These are phyloP conservation scores for Leucosticte australis DNA, from an alignment of 2,113 vertebrate species.

Conservation along the genomic window DNA sequence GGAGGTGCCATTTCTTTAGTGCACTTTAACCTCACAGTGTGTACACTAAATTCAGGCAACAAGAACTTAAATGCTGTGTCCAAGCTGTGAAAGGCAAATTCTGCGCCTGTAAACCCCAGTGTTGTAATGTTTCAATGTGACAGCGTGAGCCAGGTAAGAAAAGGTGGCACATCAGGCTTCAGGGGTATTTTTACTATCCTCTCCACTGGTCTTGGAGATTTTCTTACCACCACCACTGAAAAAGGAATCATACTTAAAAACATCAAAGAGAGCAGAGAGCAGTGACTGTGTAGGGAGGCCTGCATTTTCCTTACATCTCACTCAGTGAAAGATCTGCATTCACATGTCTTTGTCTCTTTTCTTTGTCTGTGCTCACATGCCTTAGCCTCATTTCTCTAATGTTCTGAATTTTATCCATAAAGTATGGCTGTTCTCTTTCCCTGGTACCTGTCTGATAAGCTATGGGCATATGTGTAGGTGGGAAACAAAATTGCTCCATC, in stretches of 20 bases:
- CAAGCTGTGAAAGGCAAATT: background rate
- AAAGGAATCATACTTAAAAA: background rate
- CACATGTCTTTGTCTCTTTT: background rate
- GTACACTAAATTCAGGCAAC: background rate
- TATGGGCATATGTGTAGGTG: background rate
- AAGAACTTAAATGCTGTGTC: background rate
- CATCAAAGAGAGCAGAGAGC: background rate
- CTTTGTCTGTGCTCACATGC: background rate
- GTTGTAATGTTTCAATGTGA: background rate
- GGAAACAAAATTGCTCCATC: background rate
- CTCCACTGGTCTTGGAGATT: background rate
- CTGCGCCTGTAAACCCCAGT: fast-evolving
- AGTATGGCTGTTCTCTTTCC: background rate
- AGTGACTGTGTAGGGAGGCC: background rate
- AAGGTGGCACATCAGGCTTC: background rate
- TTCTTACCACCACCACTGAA: background rate
- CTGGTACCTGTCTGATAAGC: background rate
- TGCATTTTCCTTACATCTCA: background rate
- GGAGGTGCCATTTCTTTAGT: background rate
- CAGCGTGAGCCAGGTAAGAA: background rate
- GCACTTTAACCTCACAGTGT: background rate
- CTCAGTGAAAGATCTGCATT: background rate
- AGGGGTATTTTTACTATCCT: background rate
- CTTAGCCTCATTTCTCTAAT: background rate
- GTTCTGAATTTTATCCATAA: background rate